phyloP scores from a whole-genome alignment of 2,113 vertebrate species.

The Ariopsis seemanni region DNA sequence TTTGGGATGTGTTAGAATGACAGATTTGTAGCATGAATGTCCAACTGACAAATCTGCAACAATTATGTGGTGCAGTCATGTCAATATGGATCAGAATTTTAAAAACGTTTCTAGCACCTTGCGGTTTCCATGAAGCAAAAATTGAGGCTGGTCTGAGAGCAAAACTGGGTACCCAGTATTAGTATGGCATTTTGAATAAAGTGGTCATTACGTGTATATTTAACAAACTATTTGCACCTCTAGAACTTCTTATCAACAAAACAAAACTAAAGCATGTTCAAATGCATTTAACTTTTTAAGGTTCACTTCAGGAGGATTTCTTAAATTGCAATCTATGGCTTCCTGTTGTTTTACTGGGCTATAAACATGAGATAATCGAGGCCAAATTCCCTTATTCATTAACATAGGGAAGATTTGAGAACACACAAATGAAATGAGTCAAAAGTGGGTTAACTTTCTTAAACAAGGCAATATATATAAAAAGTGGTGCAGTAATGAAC shows the following conservation, averaged over 20 bases:
- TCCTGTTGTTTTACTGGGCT: neutral
- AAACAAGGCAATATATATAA: neutral
- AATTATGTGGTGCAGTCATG: neutral
- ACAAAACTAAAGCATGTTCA: neutral
- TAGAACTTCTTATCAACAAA: neutral
- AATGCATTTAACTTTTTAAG: neutral
- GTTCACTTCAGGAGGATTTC: neutral
- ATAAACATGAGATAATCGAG: neutral
- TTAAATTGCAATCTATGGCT: neutral
- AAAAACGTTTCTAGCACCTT: neutral
- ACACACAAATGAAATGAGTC: neutral
- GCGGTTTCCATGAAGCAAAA: neutral
- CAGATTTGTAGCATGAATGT: neutral
- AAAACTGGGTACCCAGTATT: neutral
- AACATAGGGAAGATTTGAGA: neutral
- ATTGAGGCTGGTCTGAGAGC: neutral
- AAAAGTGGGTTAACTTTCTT: neutral
- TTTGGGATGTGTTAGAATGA: neutral
- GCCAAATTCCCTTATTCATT: conserved; percentile 1
- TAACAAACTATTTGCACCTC: neutral
- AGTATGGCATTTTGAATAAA: neutral
- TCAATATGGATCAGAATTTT: neutral
- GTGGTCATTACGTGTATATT: neutral
- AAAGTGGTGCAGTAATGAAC: neutral
- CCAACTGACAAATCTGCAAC: neutral